Evolutionary conservation across 2,113 vertebrate genomes (phyloP).

Genomic region (Osmerus eperlanus): DNA sequence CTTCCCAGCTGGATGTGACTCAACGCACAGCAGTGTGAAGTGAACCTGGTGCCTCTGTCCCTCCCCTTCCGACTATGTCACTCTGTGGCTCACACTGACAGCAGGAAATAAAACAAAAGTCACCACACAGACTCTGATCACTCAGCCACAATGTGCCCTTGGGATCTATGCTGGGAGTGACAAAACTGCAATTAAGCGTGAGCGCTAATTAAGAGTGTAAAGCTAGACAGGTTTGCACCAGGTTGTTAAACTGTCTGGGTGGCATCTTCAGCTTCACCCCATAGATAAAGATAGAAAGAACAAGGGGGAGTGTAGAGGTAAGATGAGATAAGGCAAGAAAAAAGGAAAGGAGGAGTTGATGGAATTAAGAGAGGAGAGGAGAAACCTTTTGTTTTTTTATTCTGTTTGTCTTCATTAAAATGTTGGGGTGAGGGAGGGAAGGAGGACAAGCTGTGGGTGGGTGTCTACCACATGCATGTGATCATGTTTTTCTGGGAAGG

Average conservation of each 20-base stretch:
- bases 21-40: slow-evolving; percentile 31
- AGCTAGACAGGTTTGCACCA: slow-evolving; percentile 54
- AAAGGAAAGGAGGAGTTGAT: not conserved
- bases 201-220: slow-evolving; percentile 36
- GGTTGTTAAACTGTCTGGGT: slow-evolving; percentile 53
- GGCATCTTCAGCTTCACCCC: slow-evolving; percentile 23
- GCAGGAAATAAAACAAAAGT: slow-evolving; percentile 38
- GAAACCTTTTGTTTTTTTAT: slow-evolving; percentile 33
- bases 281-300: slow-evolving; percentile 4
- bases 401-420: slow-evolving; percentile 31
- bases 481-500: slow-evolving; percentile 59
- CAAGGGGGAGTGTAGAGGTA: not conserved
- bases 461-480: slow-evolving; percentile 57
- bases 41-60: slow-evolving; percentile 6
- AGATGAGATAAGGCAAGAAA: not conserved
- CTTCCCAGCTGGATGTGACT: slow-evolving; percentile 48
- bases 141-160: slow-evolving; percentile 29
- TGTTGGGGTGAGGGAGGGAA: slow-evolving; percentile 26
- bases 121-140: slow-evolving; percentile 39
- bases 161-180: slow-evolving; percentile 23
- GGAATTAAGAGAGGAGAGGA: not conserved
- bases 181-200: slow-evolving; percentile 9
- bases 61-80: slow-evolving; percentile 13
- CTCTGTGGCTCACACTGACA: slow-evolving; percentile 21
- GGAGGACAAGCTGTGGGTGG: slow-evolving; percentile 48